phyloP scores from a whole-genome alignment of 2,888 invertebrate species.

The Ophion ventricosus region DNA sequence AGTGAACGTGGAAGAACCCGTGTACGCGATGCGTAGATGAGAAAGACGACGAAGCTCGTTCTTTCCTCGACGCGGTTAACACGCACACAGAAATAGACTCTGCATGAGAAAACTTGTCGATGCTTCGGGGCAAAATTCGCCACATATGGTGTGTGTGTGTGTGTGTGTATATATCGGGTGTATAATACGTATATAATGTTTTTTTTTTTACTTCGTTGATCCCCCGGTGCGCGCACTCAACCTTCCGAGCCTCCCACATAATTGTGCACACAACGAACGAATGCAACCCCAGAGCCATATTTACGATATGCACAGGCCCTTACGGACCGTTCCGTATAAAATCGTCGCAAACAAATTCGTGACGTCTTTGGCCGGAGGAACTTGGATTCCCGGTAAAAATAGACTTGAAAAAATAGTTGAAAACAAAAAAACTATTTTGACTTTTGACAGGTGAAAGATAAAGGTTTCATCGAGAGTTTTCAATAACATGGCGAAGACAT shows the following conservation, averaged over 20 bases:
- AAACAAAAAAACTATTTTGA: too few species aligned
- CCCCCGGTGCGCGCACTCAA: conserved; percentile 36
- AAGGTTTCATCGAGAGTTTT: too few species aligned
- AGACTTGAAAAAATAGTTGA: too few species aligned
- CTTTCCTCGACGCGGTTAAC: conserved; percentile 47
- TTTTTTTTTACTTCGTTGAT: conserved; percentile 26
- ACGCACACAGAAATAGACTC: conserved; percentile 57
- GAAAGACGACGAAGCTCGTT: conserved; percentile 49
- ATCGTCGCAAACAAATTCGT: not conserved
- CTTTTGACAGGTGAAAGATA: too few species aligned
- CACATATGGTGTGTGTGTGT: conserved; percentile 17
- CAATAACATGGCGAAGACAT: too few species aligned
- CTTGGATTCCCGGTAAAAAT: too few species aligned
- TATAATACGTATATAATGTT: conserved; percentile 27
- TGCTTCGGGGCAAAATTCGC: conserved; percentile 43
- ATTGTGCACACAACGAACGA: conserved; percentile 62
- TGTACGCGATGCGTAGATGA: conserved; percentile 17
- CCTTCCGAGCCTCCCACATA: conserved; percentile 61
- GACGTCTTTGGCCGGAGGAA: not conserved
- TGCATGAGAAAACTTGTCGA: conserved; percentile 46
- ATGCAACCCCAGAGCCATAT: conserved; percentile 57
- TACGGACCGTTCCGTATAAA: conserved; percentile 18
- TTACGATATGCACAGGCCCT: conserved; percentile 28
- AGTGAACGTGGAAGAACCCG: not conserved
- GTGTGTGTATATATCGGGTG: conserved; percentile 6